phyloP scores from a whole-genome alignment of 2,113 vertebrate genomes.

The Nicator chloris region DNA sequence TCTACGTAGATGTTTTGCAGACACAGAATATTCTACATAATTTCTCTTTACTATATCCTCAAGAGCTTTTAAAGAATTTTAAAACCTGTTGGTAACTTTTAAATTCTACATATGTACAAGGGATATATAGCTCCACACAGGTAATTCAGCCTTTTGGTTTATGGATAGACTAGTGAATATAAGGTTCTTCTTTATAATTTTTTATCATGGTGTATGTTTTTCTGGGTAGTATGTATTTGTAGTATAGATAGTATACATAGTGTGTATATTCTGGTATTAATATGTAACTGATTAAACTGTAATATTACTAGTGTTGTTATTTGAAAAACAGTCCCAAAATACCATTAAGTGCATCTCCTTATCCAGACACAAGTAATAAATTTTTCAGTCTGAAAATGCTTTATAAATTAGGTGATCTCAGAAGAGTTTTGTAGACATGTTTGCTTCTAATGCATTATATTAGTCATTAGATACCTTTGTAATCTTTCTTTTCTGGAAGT shows the following conservation, averaged over 20 bases:
- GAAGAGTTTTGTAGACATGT: not conserved
- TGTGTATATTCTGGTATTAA: not conserved
- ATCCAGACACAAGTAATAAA: not conserved
- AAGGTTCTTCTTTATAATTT: not conserved
- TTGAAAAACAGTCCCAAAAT: not conserved
- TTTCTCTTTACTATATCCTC: not conserved
- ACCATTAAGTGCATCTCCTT: not conserved
- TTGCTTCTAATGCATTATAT: not conserved
- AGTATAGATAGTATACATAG: not conserved
- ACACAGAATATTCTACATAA: rapidly evolving
- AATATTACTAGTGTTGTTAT: not conserved
- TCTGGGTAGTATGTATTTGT: not conserved
- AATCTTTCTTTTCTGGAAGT: not conserved
- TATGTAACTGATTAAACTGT: not conserved
- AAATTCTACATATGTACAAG: not conserved
- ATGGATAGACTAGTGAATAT: not conserved
- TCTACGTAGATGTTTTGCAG: not conserved
- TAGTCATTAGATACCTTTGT: not conserved
- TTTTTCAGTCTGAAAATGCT: not conserved
- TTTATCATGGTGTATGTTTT: not conserved
- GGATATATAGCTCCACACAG: not conserved
- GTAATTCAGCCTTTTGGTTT: not conserved
- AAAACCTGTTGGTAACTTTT: not conserved
- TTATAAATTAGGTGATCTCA: not conserved
- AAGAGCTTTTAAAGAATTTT: not conserved